Percentiles rank a stretch among this genome's conserved stretches.
Conservation (phyloP, 64 coral and sea anemone species). For the Montipora sp. region DNA sequence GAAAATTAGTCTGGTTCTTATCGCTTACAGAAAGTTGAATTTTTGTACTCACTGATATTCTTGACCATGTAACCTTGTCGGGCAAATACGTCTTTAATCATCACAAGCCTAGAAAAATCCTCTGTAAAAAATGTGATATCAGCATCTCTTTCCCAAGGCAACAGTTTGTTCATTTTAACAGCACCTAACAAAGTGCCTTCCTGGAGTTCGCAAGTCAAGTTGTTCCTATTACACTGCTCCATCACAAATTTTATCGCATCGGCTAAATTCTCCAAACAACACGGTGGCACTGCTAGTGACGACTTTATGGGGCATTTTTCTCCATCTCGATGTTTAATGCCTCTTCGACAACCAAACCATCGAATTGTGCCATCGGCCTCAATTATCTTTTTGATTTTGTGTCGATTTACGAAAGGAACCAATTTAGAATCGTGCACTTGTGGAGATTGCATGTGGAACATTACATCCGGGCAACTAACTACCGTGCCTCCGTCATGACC, state of each 20-base stretch:
- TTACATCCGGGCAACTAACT: slow-evolving; percentile 95
- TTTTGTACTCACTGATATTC: slow-evolving; percentile 70
- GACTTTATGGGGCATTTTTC: slow-evolving; percentile 60
- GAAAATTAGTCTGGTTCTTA: too few species aligned
- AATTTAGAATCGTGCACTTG: slow-evolving; percentile 57
- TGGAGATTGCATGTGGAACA: slow-evolving; percentile 65
- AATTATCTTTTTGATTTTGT: slow-evolving; percentile 89
- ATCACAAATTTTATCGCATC: slow-evolving; percentile 92
- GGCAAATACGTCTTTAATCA: slow-evolving; percentile 50
- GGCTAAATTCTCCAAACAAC: slow-evolving; percentile 92
- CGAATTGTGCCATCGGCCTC: slow-evolving; percentile 72
- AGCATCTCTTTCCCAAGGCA: slow-evolving; percentile 98
- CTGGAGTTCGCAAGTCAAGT: slow-evolving; percentile 85
- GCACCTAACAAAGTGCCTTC: slow-evolving; percentile 93
- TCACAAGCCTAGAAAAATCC: slow-evolving; percentile 69
- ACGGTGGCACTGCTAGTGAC: slow-evolving; percentile 81
- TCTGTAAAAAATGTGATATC: slow-evolving; percentile 92
- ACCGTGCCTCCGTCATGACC: slow-evolving; percentile 42
- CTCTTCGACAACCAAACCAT: slow-evolving; percentile 92
- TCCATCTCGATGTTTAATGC: slow-evolving; percentile 69
- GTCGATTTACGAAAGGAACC: slow-evolving; percentile 67
- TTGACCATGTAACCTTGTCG: slow-evolving; percentile 65
- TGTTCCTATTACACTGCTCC: slow-evolving; percentile 70
- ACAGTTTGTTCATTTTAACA: slow-evolving; percentile 92
- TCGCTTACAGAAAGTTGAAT: too few species aligned